phyloP scores from a whole-genome alignment of 2,113 vertebrate genomes.

The Hypocryptadius cinnamomeus region DNA sequence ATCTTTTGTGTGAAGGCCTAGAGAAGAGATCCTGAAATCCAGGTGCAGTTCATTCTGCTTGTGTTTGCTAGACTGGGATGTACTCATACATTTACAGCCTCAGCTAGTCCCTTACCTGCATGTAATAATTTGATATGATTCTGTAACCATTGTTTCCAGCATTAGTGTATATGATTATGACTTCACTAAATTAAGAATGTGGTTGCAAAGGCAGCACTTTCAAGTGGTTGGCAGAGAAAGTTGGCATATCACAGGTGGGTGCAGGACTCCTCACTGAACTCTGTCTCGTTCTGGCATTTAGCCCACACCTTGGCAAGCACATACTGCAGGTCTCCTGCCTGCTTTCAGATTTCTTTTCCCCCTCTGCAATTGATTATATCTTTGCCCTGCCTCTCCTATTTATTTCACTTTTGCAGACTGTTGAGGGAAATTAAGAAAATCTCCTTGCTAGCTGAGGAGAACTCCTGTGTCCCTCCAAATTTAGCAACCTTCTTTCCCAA shows the following conservation, averaged over 20 bases:
- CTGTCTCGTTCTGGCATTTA: accelerated
- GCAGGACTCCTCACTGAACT: neutral
- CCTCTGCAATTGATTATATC: neutral
- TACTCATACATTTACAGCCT: neutral
- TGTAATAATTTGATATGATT: neutral
- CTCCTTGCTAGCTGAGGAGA: neutral
- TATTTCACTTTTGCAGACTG: neutral
- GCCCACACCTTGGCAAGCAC: neutral
- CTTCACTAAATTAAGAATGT: neutral
- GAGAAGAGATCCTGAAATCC: neutral
- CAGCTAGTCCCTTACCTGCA: neutral
- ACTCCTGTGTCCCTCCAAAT: neutral
- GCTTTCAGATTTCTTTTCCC: neutral
- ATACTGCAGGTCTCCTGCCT: neutral
- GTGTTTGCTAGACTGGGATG: neutral
- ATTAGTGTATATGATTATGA: neutral
- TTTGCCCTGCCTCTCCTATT: neutral
- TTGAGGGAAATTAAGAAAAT: neutral
- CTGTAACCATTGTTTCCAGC: neutral
- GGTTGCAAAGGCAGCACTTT: neutral
- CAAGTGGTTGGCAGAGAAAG: neutral
- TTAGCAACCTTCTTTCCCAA: neutral
- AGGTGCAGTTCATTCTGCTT: neutral
- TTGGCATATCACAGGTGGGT: neutral
- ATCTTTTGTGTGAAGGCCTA: neutral